Conservation (phyloP, 1,140 invertebrate genomes). For the Bacillus rossius region DNA sequence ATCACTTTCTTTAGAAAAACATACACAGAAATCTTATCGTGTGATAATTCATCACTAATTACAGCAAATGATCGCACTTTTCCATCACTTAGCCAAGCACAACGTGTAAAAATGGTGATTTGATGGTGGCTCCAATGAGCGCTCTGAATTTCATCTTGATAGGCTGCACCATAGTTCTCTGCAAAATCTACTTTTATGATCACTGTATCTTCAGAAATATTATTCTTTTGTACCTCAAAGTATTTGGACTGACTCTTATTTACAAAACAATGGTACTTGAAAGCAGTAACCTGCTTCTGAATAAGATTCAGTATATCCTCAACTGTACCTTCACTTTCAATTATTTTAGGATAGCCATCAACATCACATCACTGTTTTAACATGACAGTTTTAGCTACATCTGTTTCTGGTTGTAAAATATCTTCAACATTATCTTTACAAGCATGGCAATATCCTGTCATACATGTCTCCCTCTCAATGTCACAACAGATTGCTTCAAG, state of each 20-base stretch:
- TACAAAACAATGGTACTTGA: no score
- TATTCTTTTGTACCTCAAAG: neutral
- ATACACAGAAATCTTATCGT: neutral
- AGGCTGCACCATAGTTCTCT: neutral
- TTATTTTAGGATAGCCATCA: no score
- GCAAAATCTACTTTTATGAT: neutral
- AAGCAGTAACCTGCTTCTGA: no score
- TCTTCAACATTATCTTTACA: no score
- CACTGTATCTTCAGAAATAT: neutral
- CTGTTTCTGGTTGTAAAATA: no score
- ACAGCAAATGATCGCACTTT: neutral
- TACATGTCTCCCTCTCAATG: no score
- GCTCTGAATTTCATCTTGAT: neutral
- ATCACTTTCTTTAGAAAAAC: neutral
- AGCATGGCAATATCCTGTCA: no score
- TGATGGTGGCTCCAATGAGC: constrained; percentile 24
- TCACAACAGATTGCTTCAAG: no score
- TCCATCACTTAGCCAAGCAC: constrained; percentile 3
- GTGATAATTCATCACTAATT: neutral
- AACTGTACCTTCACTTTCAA: no score
- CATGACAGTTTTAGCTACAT: no score
- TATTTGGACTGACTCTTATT: neutral
- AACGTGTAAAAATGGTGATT: constrained; percentile 18
- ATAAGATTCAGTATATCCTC: no score
- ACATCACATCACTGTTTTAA: no score